phyloP scores from a whole-genome alignment of 2,113 vertebrate genomes.

The Cavia porcellus region DNA sequence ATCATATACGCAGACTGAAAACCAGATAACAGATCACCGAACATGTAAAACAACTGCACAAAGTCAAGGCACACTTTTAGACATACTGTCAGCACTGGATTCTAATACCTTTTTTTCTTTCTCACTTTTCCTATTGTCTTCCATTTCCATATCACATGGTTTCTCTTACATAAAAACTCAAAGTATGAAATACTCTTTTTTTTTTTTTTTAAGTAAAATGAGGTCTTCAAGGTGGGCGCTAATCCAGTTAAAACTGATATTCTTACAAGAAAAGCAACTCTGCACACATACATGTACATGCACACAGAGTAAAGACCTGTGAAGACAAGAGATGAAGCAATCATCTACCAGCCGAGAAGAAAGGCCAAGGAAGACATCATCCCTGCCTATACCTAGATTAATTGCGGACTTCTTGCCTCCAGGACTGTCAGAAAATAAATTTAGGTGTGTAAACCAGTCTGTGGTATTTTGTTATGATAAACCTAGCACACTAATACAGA shows the following conservation, averaged over 20 bases:
- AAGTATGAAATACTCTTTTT: neutral
- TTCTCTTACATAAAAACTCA: neutral
- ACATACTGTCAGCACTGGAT: too few relatives aligned
- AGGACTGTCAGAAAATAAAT: constrained; percentile 29
- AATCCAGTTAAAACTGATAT: neutral
- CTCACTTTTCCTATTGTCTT: too few relatives aligned
- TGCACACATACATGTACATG: neutral
- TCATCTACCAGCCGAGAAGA: neutral
- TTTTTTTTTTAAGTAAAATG: neutral
- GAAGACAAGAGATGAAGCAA: neutral
- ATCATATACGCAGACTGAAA: neutral
- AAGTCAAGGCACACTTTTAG: neutral
- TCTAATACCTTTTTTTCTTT: too few relatives aligned
- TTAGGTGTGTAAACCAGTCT: neutral
- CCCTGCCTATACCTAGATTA: neutral
- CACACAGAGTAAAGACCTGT: neutral
- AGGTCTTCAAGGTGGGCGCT: neutral
- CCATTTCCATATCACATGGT: too few relatives aligned
- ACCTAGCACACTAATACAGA: neutral
- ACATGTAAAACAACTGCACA: neutral
- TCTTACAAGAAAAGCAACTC: neutral
- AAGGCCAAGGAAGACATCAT: neutral
- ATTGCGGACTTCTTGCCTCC: neutral
- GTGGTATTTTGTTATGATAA: constrained; percentile 37
- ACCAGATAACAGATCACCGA: neutral